Conservation (phyloP, 2,113 vertebrate species). For the Lycaon pictus region DNA sequence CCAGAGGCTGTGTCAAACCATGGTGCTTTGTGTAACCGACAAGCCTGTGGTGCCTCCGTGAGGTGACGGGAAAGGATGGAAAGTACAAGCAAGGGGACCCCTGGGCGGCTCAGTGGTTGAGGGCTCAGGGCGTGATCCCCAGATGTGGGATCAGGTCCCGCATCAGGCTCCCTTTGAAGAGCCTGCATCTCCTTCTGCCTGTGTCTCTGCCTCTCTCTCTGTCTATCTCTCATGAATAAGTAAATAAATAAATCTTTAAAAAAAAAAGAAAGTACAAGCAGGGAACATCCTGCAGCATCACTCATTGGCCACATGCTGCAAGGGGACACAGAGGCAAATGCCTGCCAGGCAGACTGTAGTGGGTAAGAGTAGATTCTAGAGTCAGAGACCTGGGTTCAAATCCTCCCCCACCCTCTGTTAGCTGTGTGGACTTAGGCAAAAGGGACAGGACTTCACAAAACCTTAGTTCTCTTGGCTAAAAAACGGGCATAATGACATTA, state of each 20-base stretch:
- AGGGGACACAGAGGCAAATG: not conserved
- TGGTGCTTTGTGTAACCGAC: not conserved
- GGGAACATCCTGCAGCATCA: not conserved
- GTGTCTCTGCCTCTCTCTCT: too few species aligned
- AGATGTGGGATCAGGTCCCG: too few species aligned
- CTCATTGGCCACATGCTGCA: not conserved
- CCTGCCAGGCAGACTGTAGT: not conserved
- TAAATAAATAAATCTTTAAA: too few species aligned
- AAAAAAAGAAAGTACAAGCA: too few species aligned
- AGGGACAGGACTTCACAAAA: not conserved
- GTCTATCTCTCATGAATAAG: too few species aligned
- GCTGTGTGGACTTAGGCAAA: not conserved
- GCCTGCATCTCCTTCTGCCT: too few species aligned
- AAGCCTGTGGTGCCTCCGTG: accelerated
- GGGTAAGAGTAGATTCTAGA: not conserved
- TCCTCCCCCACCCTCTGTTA: not conserved
- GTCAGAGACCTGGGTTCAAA: not conserved
- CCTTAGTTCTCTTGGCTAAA: not conserved
- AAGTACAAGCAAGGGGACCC: not conserved
- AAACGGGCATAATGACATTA: not conserved
- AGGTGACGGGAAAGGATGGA: not conserved
- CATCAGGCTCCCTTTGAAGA: too few species aligned
- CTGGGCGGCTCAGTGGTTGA: too few species aligned
- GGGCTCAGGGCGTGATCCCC: too few species aligned
- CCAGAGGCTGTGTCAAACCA: not conserved